phyloP scores from a whole-genome alignment of 2,888 invertebrate species.

The Mythimna ferrago region DNA sequence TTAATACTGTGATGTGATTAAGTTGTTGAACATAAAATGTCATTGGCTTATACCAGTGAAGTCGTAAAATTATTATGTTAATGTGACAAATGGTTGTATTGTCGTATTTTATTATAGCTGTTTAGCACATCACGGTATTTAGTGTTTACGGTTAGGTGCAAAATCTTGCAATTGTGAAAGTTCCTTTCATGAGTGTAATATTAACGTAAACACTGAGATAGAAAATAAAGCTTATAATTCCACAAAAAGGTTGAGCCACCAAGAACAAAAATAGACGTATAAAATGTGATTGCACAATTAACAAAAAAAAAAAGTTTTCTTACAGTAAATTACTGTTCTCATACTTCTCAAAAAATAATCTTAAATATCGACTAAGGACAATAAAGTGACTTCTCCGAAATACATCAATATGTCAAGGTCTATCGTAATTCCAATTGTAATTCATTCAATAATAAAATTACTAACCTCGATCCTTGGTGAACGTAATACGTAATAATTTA shows the following conservation, averaged over 20 bases:
- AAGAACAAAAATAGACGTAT: too few species aligned
- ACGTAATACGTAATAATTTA: slow-evolving; percentile 49
- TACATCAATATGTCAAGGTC: slow-evolving; percentile 54
- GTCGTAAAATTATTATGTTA: slow-evolving; percentile 17
- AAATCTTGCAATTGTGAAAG: neutral
- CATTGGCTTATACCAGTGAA: neutral
- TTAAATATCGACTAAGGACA: neutral
- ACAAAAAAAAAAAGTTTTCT: neutral
- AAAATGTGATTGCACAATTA: too few species aligned
- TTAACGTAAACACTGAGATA: neutral
- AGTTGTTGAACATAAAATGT: slow-evolving; percentile 8
- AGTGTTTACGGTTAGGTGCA: slow-evolving; percentile 3
- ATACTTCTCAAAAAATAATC: neutral
- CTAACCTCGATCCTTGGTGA: slow-evolving; percentile 50
- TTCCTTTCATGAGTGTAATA: neutral
- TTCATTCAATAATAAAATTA: slow-evolving; percentile 35
- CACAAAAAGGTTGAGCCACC: too few species aligned
- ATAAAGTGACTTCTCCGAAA: slow-evolving; percentile 35
- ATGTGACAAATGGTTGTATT: slow-evolving; percentile 16
- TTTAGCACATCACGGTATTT: neutral
- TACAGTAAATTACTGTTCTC: neutral
- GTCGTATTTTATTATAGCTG: neutral
- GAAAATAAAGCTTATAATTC: neutral
- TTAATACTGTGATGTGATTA: slow-evolving; percentile 1
- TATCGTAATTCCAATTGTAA: slow-evolving; percentile 23